Evolutionary conservation across 2,113 vertebrate species (phyloP).

Genomic region (Tenrec ecaudatus): DNA sequence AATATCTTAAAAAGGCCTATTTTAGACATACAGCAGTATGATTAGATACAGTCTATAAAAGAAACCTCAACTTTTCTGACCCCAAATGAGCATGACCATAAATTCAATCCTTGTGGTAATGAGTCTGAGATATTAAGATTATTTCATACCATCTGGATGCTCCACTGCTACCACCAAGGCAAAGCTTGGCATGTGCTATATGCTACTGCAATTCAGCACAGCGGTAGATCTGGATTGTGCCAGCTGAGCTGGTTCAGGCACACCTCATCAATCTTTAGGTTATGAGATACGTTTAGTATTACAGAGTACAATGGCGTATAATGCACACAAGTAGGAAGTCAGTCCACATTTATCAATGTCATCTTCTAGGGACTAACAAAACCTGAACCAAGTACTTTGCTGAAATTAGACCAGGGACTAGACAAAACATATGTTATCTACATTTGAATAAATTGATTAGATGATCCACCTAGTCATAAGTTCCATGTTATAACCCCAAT

Average conservation of each 20-base stretch:
- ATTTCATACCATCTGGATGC: constrained; percentile 1
- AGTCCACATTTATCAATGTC: neutral
- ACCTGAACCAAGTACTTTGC: neutral
- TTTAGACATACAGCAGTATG: neutral
- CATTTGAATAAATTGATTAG: neutral
- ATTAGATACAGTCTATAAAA: neutral
- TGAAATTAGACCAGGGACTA: neutral
- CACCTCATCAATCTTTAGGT: neutral
- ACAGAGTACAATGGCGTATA: neutral
- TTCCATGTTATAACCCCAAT: neutral
- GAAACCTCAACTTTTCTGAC: neutral
- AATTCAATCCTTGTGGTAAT: neutral
- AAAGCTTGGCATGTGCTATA: neutral
- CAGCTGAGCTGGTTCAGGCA: neutral
- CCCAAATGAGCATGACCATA: neutral
- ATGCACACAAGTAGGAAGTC: neutral
- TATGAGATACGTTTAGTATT: neutral
- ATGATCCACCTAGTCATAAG: neutral
- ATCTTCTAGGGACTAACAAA: neutral
- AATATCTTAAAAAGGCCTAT: neutral
- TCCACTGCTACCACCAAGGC: neutral
- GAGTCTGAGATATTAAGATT: neutral
- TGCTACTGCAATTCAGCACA: neutral
- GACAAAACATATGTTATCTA: neutral
- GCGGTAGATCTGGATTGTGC: neutral